Evolutionary conservation across 2,113 vertebrate species (phyloP), one percentile per base, ranked within the genome.

Genomic region (Brevimyrus niger): DNA sequence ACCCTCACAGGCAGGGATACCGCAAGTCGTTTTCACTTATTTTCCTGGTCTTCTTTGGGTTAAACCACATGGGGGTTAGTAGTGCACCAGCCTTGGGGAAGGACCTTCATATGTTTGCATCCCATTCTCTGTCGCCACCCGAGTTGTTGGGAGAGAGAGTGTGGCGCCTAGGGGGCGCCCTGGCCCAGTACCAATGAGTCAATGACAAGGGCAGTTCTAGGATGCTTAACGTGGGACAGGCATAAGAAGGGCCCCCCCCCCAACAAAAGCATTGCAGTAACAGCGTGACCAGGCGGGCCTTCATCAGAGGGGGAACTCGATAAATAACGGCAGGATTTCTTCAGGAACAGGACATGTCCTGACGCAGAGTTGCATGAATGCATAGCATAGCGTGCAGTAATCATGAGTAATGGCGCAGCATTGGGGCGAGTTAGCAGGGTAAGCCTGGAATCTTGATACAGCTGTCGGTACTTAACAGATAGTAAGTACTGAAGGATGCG

Each of bases 401-500:
- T 95, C 91, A 92, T 92, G 93, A 94, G 92, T 93, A 94, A 94
- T 94, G 89, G 93, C 90, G 88, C 91, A 44, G 91, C 91, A 90
- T 91, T 91, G 90, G 94, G 92, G 93, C 91, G n/a, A 38, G 50
- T 92, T 93, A 92, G 93, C 92, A 91, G 90, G 91, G 82, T 23
- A 9, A 94, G 93, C 88, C 91, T 91, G 93, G 91, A 92, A 93
- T 93, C 92, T 92, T 92, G 93, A 94, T 94, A 90, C 92, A 93
- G 94, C 95, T 92, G 92, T 94, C 94, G 93, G 92, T 91, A 93
- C 91, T 94, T 92, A 91, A 94, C 90, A 93, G 94, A 95, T 94
- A 94, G 94, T 94, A 89, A 86, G 91, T 94, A 92, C 91, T 92
- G 94, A 95, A 93, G 93, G 94, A 92, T 93, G 93, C 90, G 88